Evolutionary conservation across 2,797 vertebrate genomes (phyloP), one percentile per base, ranked within the genome.

Genomic region (Morus bassanus): DNA sequence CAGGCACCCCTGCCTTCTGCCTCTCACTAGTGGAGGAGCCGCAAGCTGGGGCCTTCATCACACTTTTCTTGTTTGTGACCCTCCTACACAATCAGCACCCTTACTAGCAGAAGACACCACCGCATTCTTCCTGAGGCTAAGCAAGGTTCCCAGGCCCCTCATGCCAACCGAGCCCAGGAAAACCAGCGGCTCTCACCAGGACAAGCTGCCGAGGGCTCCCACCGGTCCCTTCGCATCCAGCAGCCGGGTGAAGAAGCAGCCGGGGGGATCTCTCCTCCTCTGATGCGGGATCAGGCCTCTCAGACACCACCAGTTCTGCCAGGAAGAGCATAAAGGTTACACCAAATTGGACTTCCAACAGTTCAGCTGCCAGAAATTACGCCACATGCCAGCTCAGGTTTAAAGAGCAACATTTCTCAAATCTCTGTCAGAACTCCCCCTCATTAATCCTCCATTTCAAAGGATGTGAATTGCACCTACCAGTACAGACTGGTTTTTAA

Each of bases 21-120:
- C 41, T 35, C 70, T 72, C 60, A 3, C 13, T 41, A 4, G 17
- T 0, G 0, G 28, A 59, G 61, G n/a, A 35, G 27, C 18, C 0
- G 0, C 21, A 37, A 25, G 0, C 2, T 17, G 56, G 67, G 65
- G 14, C 35, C 14, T 69, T 57, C 48, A 46, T 13, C 63, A 13
- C 41, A 3, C 35, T 50, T 45, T 64, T 31, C 35, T 18, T 10
- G 22, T 46, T n/a, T 35, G 82, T 23, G 41, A 39, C 27, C 11
- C 30, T 43, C 4, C 37, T 23, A 31, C 12, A 15, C 5, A 0
- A 21, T 18, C 64, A 30, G 56, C 77, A 39, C 39, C 1, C 1
- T 13, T 8, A 17, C 28, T 11, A 59, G 57, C 64, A 68, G 35
- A 59, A 68, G 46, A 22, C 72, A 59, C 27, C 64, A 51, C 4